A percentile compares a stretch with the other conserved stretches of the same genome.
phyloP scores from a whole-genome alignment of 53 echinoderm and acorn worm species.

The Echinarachnius parma region DNA sequence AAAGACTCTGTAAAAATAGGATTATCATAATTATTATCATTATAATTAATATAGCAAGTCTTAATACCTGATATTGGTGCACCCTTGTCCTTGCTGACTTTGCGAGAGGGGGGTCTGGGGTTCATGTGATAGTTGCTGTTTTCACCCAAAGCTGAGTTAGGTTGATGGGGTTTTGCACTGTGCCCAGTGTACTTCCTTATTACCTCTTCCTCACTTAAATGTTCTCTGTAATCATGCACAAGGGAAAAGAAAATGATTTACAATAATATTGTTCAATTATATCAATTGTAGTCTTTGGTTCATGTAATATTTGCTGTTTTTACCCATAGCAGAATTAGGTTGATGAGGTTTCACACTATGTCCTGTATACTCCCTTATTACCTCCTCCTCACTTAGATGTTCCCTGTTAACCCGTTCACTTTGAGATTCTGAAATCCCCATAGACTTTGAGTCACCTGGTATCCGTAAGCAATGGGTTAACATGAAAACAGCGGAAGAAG shows the following conservation, averaged over 20 bases:
- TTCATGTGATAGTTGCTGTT: constrained; percentile 5
- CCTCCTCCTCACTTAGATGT: constrained; percentile 31
- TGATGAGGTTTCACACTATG: constrained; percentile 10
- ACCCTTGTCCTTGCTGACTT: constrained; percentile 34
- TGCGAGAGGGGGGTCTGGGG: constrained; percentile 30
- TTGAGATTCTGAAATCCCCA: too few species aligned
- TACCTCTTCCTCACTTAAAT: constrained; percentile 25
- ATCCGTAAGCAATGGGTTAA: too few species aligned
- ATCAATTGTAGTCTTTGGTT: constrained; percentile 13
- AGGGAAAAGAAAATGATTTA: not conserved
- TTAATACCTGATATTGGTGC: constrained; percentile 59
- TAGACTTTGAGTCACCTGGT: too few species aligned
- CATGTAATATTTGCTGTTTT: constrained; percentile 4
- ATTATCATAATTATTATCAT: too few species aligned
- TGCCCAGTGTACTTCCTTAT: constrained; percentile 17
- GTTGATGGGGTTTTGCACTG: not conserved
- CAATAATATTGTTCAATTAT: too few species aligned
- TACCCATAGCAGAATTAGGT: constrained; percentile 5
- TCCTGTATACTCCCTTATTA: constrained; percentile 10
- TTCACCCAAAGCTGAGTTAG: constrained; percentile 15
- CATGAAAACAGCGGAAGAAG: too few species aligned
- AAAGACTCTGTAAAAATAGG: too few species aligned
- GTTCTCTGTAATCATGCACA: constrained; percentile 5
- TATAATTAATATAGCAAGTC: too few species aligned
- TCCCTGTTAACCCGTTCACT: not conserved